phyloP scores from a whole-genome alignment of 1,140 invertebrate species.

The Conus ventricosus region DNA sequence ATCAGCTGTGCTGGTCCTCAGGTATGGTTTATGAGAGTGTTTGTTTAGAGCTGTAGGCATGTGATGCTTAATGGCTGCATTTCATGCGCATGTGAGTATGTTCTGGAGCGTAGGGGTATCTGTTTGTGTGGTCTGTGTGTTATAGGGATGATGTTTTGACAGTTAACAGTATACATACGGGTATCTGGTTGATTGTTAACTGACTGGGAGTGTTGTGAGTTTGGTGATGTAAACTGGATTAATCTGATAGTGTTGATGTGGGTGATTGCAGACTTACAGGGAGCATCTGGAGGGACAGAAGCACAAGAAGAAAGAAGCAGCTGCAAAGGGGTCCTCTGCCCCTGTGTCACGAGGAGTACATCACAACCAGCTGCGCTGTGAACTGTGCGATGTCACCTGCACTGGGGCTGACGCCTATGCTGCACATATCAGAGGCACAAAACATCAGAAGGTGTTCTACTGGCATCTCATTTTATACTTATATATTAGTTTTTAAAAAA shows the following conservation, averaged over 20 bases:
- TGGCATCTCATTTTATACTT: background rate
- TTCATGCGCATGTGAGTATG: no score
- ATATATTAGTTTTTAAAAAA: background rate
- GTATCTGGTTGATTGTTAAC: no score
- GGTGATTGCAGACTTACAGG: slow-evolving; percentile 86
- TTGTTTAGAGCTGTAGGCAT: background rate
- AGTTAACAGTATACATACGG: no score
- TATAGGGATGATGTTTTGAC: no score
- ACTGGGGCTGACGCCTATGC: slow-evolving; percentile 98
- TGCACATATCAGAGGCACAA: slow-evolving; percentile 96
- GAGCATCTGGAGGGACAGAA: slow-evolving; percentile 98
- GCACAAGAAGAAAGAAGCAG: slow-evolving; percentile 98
- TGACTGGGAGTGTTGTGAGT: background rate
- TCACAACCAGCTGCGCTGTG: slow-evolving; percentile 76
- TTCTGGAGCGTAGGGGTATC: no score
- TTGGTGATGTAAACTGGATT: no score
- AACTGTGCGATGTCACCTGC: slow-evolving; percentile 97
- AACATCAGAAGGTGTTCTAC: slow-evolving; percentile 91
- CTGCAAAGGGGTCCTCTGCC: slow-evolving; percentile 83
- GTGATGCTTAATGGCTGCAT: no score
- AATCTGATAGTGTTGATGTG: background rate
- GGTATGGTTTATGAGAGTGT: slow-evolving; percentile 71
- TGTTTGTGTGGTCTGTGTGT: no score
- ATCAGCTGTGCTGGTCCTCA: slow-evolving; percentile 97
- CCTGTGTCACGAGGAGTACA: slow-evolving; percentile 56